Conservation (phyloP, 2,797 vertebrate genomes). For the Malacoraja senta region DNA sequence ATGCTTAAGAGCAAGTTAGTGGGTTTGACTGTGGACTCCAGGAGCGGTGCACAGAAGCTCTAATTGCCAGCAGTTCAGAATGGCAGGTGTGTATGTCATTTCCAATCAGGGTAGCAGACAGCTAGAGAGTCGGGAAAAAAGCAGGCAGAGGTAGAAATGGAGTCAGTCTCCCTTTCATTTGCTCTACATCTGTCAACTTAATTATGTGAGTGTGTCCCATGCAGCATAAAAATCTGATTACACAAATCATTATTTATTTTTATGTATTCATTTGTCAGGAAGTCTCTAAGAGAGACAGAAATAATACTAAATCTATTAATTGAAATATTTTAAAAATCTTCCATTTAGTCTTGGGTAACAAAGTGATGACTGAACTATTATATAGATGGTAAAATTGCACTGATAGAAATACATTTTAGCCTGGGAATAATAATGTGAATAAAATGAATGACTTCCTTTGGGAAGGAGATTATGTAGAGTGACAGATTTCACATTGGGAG, state of each 20-base stretch:
- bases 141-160: constrained; percentile 44
- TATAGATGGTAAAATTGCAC: not conserved
- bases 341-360: not conserved
- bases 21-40: constrained; percentile 12
- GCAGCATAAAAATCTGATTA: constrained; percentile 45
- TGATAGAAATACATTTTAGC: constrained; percentile 15
- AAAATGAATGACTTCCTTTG: not conserved
- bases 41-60: constrained; percentile 45
- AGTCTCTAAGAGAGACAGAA: not conserved
- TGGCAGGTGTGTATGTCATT: constrained; percentile 76
- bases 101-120: constrained; percentile 61
- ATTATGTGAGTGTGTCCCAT: constrained; percentile 59
- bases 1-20: constrained; percentile 51
- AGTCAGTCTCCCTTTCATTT: constrained; percentile 46
- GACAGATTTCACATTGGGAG: not conserved
- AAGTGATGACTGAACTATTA: not conserved
- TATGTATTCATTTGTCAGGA: not conserved
- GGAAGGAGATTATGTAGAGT: not conserved
- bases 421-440: not conserved
- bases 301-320: not conserved
- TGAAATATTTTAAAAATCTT: not conserved
- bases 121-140: constrained; percentile 42
- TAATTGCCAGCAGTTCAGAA: constrained; percentile 62
- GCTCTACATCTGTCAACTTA: constrained; percentile 56
- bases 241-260: constrained; percentile 41